phyloP scores from a whole-genome alignment of 2,888 invertebrate species.

The Coleophora deauratella region DNA sequence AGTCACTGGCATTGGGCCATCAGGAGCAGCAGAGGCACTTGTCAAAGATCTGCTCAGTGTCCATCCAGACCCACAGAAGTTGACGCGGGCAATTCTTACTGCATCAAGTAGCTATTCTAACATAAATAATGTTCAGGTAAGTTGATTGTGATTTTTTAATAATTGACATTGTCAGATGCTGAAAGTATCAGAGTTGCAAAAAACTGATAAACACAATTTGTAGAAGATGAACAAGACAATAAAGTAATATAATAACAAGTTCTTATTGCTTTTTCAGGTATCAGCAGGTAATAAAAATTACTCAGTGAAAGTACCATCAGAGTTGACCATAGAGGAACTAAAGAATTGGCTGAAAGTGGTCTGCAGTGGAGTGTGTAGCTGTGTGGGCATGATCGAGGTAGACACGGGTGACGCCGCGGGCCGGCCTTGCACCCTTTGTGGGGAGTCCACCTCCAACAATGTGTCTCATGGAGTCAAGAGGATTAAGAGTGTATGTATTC shows the following conservation, averaged over 20 bases:
- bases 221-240: too few species aligned
- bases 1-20: slow-evolving; percentile 46
- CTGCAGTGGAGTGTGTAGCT: slow-evolving; percentile 68
- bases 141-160: background rate
- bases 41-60: slow-evolving; percentile 61
- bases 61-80: slow-evolving; percentile 66
- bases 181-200: too few species aligned
- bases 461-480: slow-evolving; percentile 48
- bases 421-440: slow-evolving; percentile 57
- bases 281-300: slow-evolving; percentile 59
- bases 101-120: slow-evolving; percentile 69
- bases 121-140: slow-evolving; percentile 56
- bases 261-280: slow-evolving; percentile 35
- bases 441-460: slow-evolving; percentile 52
- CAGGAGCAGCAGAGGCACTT: slow-evolving; percentile 53
- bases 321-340: slow-evolving; percentile 55
- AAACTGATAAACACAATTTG: too few species aligned
- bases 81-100: slow-evolving; percentile 67
- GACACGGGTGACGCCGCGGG: slow-evolving; percentile 57
- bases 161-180: too few species aligned
- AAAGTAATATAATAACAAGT: background rate
- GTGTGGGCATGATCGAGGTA: slow-evolving; percentile 71
- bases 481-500: slow-evolving; percentile 44
- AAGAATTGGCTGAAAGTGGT: slow-evolving; percentile 69
- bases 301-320: slow-evolving; percentile 73